Percentiles rank a stretch among this genome's conserved stretches.
These are phyloP conservation scores for Pantala flavescens DNA, from an alignment of 1,140 invertebrate genomes.

Conservation along the genomic window DNA sequence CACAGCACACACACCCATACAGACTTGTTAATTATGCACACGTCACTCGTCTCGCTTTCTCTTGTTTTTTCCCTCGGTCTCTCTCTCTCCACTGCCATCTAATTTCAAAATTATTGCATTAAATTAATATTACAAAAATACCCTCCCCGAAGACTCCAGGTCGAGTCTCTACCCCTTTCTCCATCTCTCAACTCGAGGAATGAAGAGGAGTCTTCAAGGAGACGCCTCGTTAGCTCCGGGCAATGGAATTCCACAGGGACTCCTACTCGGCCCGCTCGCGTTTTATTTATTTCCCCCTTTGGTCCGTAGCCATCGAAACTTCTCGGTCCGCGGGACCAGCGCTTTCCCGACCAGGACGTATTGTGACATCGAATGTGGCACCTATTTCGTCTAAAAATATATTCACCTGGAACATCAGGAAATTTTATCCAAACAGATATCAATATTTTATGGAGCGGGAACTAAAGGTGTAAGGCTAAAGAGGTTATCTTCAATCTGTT, in stretches of 20 bases:
- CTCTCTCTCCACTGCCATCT: neutral
- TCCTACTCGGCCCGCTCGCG: too few species aligned
- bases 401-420: too few species aligned
- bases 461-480: too few species aligned
- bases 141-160: neutral
- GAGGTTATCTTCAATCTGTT: too few species aligned
- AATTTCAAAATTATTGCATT: constrained; percentile 11
- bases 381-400: too few species aligned
- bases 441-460: too few species aligned
- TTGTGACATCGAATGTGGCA: too few species aligned
- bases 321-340: too few species aligned
- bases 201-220: constrained; percentile 2
- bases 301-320: too few species aligned
- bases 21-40: constrained; percentile 7
- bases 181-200: neutral
- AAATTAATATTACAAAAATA: constrained; percentile 1
- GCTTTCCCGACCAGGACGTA: too few species aligned
- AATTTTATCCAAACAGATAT: too few species aligned
- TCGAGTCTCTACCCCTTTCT: neutral
- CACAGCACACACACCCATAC: neutral
- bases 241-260: neutral
- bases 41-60: neutral
- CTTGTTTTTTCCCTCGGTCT: neutral
- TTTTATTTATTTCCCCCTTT: too few species aligned
- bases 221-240: constrained; percentile 1